Evolutionary conservation across 2,888 invertebrate species (phyloP).

Genomic region (Alviniconcha strummeri): DNA sequence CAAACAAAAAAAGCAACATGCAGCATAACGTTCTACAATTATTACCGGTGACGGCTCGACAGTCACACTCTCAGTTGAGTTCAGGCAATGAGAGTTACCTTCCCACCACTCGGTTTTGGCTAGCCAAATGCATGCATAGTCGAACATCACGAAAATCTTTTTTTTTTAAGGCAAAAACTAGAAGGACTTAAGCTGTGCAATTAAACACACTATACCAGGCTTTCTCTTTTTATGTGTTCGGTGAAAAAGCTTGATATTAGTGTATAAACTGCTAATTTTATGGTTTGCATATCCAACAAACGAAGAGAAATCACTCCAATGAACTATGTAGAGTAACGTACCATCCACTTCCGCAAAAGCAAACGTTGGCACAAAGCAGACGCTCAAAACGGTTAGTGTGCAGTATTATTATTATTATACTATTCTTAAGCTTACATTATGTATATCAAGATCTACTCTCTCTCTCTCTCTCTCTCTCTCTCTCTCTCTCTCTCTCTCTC

Average conservation of each 20-base stretch:
- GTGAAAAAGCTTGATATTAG: not conserved
- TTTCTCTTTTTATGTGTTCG: not conserved
- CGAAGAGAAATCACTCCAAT: no score
- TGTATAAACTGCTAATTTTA: not conserved
- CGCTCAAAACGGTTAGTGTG: not conserved
- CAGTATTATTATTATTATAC: not conserved
- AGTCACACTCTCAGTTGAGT: not conserved
- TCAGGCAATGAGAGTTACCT: not conserved
- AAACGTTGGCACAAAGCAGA: no score
- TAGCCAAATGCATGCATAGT: not conserved
- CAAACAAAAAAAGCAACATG: no score
- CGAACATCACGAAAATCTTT: no score
- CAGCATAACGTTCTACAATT: no score
- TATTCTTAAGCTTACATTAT: not conserved
- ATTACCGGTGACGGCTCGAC: no score
- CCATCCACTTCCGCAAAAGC: no score
- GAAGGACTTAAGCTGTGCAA: not conserved
- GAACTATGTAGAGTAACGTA: no score
- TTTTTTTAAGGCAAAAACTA: not conserved
- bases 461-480: not conserved
- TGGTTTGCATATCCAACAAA: no score
- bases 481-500: slow-evolving; percentile 8
- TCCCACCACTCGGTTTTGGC: not conserved
- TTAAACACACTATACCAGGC: not conserved
- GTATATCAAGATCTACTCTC: not conserved